Percentiles rank a stretch among this genome's conserved stretches.
Conservation (phyloP, 2,797 vertebrate genomes). For the Agapornis canus region DNA sequence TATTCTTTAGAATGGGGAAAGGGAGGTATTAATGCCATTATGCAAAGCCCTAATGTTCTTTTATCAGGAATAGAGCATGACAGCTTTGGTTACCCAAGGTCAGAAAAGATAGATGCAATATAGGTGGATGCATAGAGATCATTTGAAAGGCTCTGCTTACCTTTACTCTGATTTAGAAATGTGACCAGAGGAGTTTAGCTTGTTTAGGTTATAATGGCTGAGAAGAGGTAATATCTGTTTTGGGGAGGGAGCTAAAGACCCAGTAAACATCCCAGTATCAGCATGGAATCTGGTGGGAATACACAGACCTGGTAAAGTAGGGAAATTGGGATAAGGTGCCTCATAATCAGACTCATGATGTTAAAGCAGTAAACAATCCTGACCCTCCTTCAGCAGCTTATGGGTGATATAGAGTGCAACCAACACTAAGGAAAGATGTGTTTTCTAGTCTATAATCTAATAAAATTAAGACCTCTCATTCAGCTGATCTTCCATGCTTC, state of each 20-base stretch:
- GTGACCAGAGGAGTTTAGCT: neutral
- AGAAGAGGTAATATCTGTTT: neutral
- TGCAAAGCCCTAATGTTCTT: conserved; percentile 1
- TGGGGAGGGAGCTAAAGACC: neutral
- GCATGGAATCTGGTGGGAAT: neutral
- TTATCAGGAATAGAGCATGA: neutral
- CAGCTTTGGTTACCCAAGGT: conserved; percentile 29
- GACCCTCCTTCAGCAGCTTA: neutral
- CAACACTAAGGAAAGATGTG: neutral
- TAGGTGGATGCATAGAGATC: neutral
- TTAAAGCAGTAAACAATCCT: neutral
- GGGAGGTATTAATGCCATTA: neutral
- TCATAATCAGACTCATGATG: neutral
- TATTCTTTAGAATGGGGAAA: too few species aligned
- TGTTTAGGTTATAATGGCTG: neutral
- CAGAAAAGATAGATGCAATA: neutral
- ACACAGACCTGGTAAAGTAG: neutral
- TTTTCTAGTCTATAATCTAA: neutral
- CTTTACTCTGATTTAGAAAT: neutral
- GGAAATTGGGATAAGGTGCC: neutral
- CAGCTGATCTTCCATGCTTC: neutral
- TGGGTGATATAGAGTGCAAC: neutral
- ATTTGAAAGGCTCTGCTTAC: neutral
- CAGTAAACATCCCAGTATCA: neutral
- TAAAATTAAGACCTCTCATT: neutral